Conservation (phyloP, 2,113 vertebrate species). For the Scopus umbretta region DNA sequence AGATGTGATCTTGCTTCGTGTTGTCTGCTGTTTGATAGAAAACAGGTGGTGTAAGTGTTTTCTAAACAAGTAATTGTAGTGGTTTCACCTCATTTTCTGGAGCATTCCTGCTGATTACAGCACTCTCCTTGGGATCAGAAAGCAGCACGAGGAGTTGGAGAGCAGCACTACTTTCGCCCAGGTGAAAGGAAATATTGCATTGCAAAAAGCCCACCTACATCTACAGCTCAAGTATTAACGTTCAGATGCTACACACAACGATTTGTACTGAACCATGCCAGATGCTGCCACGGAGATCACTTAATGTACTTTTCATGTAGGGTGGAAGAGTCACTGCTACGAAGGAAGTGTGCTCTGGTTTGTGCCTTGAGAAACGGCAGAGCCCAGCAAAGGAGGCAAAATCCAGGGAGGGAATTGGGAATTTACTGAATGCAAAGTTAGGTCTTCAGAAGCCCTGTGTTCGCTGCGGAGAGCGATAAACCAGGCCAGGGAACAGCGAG, state of each 20-base stretch:
- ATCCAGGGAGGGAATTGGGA: neutral
- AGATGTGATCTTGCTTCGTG: rapidly evolving
- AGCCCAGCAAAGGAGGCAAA: neutral
- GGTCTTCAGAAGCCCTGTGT: rapidly evolving
- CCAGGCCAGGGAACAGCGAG: neutral
- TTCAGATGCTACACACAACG: neutral
- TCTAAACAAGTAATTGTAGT: rapidly evolving
- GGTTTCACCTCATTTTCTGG: rapidly evolving
- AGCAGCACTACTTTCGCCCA: rapidly evolving
- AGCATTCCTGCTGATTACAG: neutral
- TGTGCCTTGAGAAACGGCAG: neutral
- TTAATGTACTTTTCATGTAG: too few species aligned
- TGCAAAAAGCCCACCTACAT: neutral
- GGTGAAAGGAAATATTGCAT: neutral
- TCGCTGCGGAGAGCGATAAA: rapidly evolving
- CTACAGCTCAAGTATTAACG: neutral
- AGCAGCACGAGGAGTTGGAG: too few species aligned
- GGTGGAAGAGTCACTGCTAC: neutral
- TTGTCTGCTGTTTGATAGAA: neutral
- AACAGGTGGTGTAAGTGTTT: neutral
- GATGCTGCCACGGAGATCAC: neutral
- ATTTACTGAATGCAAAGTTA: neutral
- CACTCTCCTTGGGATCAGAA: neutral
- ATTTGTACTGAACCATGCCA: neutral
- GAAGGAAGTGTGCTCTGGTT: too few species aligned